Evolutionary conservation across 1,140 invertebrate species (phyloP).

Genomic region (Phortica variegata): DNA sequence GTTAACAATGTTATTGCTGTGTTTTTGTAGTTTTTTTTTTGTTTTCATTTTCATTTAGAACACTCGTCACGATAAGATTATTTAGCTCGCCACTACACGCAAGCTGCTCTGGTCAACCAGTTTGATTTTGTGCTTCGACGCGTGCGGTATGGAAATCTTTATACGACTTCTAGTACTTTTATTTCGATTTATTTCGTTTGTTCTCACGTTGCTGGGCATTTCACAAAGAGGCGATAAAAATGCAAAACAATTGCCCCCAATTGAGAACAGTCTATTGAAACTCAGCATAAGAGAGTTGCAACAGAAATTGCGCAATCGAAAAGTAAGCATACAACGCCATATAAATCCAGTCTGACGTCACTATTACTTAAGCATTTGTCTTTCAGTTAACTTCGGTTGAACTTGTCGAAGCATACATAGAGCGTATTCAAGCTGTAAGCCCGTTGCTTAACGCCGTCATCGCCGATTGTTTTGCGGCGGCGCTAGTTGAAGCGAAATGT

Average conservation of each 20-base stretch:
- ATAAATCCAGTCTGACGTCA: background rate
- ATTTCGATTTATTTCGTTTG: background rate
- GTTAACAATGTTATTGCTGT: conserved; percentile 4
- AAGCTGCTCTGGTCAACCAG: no score
- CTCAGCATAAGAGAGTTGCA: background rate
- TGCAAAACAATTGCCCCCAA: background rate
- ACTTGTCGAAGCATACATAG: conserved; percentile 68
- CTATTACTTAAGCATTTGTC: background rate
- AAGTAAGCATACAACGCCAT: background rate
- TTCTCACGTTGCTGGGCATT: no score
- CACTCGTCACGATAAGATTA: no score
- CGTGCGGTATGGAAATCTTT: no score
- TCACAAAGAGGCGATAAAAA: no score
- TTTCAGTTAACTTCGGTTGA: conserved; percentile 63
- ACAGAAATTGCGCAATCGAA: background rate
- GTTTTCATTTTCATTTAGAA: background rate
- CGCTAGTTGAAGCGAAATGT: conserved; percentile 66
- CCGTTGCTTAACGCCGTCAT: conserved; percentile 72
- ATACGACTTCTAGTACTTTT: background rate
- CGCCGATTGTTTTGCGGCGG: conserved; percentile 67
- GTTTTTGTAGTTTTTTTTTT: background rate
- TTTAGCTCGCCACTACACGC: no score
- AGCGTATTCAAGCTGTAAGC: conserved; percentile 71
- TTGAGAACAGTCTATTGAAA: background rate
- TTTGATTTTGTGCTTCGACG: no score